Evolutionary conservation across 92 coral and sea anemone genomes (phyloP).

Genomic region (Montipora capitata): DNA sequence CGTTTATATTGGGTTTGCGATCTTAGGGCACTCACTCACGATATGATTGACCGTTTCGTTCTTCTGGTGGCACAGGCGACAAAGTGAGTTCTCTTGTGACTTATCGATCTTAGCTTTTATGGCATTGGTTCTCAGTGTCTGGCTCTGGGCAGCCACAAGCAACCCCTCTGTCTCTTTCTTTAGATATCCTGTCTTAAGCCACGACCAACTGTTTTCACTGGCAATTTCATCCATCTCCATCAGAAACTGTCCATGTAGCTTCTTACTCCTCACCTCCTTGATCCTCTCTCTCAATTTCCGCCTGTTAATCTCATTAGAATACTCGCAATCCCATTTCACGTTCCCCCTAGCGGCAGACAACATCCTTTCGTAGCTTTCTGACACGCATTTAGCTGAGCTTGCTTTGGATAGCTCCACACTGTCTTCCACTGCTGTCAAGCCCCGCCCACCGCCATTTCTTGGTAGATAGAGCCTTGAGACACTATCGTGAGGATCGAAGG

Average conservation of each 20-base stretch:
- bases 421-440: background rate
- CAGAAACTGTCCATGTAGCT: background rate
- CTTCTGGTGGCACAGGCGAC: conserved; percentile 1
- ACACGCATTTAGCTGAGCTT: background rate
- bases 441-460: background rate
- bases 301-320: background rate
- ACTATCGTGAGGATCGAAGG: too few relatives aligned
- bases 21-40: conserved; percentile 26
- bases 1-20: background rate
- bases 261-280: background rate
- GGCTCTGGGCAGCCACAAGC: background rate
- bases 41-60: conserved; percentile 22
- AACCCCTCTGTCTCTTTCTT: background rate
- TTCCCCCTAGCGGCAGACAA: background rate
- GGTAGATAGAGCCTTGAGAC: too few relatives aligned
- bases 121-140: background rate
- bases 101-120: background rate
- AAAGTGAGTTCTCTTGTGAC: background rate
- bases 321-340: background rate
- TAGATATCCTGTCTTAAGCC: background rate
- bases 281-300: background rate
- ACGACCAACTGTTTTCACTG: background rate
- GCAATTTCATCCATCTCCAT: background rate
- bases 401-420: background rate
- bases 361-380: background rate